Conservation (phyloP, 2,113 vertebrate genomes). For the Elachura formosa region DNA sequence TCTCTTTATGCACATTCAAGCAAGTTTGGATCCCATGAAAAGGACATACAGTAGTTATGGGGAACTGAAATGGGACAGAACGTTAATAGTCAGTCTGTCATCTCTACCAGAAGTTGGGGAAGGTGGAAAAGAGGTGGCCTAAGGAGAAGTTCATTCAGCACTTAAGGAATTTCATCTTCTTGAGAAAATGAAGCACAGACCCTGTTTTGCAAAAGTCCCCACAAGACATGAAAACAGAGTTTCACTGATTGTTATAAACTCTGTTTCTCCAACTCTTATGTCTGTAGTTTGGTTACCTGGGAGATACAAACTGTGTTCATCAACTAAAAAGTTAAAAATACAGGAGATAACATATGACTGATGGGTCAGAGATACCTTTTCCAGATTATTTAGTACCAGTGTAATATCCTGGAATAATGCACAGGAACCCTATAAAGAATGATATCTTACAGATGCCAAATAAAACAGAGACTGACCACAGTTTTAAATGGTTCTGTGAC, state of each 20-base stretch:
- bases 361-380: neutral
- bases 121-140: neutral
- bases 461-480: neutral
- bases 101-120: neutral
- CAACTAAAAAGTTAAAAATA: neutral
- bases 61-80: neutral
- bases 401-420: slow-evolving; percentile 14
- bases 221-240: neutral
- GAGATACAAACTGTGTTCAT: neutral
- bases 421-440: slow-evolving; percentile 7
- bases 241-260: neutral
- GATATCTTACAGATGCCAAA: neutral
- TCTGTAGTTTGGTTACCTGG: neutral
- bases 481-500: neutral
- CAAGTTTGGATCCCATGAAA: neutral
- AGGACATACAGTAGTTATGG: neutral
- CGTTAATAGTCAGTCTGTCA: neutral
- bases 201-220: neutral
- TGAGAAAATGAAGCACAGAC: neutral
- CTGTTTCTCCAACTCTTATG: neutral
- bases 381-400: neutral
- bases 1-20: neutral
- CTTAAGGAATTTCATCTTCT: neutral
- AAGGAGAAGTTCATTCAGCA: neutral
- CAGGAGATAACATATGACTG: neutral